These are phyloP conservation scores for Solea senegalensis DNA, from an alignment of 2,113 vertebrate species.

Conservation along the genomic window DNA sequence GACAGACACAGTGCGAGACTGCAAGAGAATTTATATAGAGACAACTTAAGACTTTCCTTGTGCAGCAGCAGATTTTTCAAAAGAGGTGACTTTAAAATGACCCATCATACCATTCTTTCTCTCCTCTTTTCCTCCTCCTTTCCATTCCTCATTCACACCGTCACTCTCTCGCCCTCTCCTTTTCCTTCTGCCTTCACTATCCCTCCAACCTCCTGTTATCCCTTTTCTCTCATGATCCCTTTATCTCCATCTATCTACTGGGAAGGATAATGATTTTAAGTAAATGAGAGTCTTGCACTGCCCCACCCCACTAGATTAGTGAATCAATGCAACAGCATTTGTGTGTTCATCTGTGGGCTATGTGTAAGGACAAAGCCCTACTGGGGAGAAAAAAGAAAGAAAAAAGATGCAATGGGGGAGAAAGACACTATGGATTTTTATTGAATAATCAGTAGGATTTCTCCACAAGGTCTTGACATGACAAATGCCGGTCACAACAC, in stretches of 20 bases:
- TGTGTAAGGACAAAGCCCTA: conserved; percentile 37
- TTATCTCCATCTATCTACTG: conserved; percentile 54
- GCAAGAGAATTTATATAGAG: background rate
- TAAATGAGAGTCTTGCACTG: conserved; percentile 68
- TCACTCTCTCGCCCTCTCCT: background rate
- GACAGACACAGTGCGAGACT: conserved; percentile 16
- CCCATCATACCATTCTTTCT: background rate
- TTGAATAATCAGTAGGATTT: conserved; percentile 58
- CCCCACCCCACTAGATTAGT: conserved; percentile 58
- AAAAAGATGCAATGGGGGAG: conserved; percentile 41
- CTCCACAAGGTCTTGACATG: conserved; percentile 61
- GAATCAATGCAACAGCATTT: conserved; percentile 65
- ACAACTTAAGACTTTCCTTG: background rate
- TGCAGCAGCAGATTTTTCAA: background rate
- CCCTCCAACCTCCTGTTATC: conserved; percentile 3
- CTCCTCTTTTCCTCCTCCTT: background rate
- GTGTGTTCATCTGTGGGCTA: conserved; percentile 30
- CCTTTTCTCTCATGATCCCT: conserved; percentile 27
- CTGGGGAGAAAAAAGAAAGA: conserved; percentile 28
- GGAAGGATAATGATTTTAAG: conserved; percentile 67
- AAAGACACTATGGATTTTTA: conserved; percentile 53
- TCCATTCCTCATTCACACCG: background rate
- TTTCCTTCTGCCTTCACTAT: background rate
- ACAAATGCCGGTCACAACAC: conserved; percentile 69
- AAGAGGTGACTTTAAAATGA: too few relatives aligned